phyloP scores from a whole-genome alignment of 2,113 vertebrate genomes.

The Megaptera novaeangliae region DNA sequence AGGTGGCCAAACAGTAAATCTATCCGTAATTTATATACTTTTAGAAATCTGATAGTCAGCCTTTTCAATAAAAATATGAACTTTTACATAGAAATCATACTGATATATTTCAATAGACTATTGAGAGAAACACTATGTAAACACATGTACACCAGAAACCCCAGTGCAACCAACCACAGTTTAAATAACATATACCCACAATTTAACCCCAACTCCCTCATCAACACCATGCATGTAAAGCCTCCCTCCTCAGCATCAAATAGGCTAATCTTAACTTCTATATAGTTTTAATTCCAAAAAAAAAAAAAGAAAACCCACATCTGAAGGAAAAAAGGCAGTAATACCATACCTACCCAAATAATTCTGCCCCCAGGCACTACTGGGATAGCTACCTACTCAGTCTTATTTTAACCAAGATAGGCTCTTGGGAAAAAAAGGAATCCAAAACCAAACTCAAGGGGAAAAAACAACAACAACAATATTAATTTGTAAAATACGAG shows the following conservation, averaged over 20 bases:
- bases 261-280: neutral
- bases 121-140: neutral
- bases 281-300: neutral
- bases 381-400: neutral
- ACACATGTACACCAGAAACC: neutral
- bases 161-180: neutral
- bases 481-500: neutral
- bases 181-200: neutral
- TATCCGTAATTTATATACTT: neutral
- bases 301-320: neutral
- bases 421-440: neutral
- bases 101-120: neutral
- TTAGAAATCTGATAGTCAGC: neutral
- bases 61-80: slow-evolving; percentile 13
- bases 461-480: neutral
- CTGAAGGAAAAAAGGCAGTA: neutral
- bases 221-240: neutral
- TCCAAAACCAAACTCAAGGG: neutral
- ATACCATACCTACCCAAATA: neutral
- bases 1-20: neutral
- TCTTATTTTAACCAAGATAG: slow-evolving; percentile 5
- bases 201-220: neutral
- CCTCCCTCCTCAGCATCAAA: neutral
- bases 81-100: neutral
- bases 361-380: neutral